Evolutionary conservation across 2,797 vertebrate species (phyloP).

Genomic region (Acridotheres tristis): DNA sequence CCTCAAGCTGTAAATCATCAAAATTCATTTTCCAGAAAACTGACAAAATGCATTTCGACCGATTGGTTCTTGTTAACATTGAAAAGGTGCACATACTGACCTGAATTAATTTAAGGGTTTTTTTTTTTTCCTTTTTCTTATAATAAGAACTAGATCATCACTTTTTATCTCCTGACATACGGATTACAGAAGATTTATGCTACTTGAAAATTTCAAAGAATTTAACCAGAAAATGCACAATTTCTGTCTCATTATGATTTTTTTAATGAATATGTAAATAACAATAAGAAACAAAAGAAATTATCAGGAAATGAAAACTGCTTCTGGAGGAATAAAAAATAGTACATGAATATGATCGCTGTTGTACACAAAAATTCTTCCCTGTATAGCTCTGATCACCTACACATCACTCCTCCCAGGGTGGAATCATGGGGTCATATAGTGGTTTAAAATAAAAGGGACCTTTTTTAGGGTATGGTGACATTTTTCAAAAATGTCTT

Average conservation of each 20-base stretch:
- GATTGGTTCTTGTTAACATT: neutral
- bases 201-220: neutral
- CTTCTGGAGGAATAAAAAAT: neutral
- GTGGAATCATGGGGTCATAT: rapidly evolving
- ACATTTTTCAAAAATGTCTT: neutral
- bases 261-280: neutral
- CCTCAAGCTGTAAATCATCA: neutral
- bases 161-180: neutral
- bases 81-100: neutral
- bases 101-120: neutral
- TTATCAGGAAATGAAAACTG: neutral
- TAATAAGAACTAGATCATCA: neutral
- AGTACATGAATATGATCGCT: neutral
- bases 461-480: neutral
- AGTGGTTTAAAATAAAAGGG: neutral
- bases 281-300: neutral
- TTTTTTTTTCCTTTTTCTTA: neutral
- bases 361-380: neutral
- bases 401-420: rapidly evolving
- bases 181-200: neutral
- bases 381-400: neutral
- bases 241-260: neutral
- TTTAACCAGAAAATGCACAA: neutral
- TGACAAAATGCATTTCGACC: neutral
- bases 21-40: neutral